Base-by-base conservation (phyloP, 2,113 vertebrate species). In the Morone chrysops region DNA sequence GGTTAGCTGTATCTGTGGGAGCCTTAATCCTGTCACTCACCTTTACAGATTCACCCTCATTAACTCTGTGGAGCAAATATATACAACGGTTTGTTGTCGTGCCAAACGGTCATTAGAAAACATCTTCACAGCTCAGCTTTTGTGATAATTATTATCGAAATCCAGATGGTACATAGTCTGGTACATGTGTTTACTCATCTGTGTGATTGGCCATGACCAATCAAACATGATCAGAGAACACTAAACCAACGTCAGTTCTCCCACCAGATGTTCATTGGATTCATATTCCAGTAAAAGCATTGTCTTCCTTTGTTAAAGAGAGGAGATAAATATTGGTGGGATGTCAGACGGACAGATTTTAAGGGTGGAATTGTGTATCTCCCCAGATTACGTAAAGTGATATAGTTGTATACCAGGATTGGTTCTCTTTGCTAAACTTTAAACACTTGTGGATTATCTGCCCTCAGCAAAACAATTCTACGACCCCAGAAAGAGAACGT, bases 181-280 rank as follows among this genome's bases (percentile, higher is more conserved):
- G n/a, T n/a, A n/a, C 56, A 31, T 17, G 22, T 76, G 51, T 83
- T 70, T 85, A 66, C 51, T 80, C 60, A 69, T 81, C 74, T 48
- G 25, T 65, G 40, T 59, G 36, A 81, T 85, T 76, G 2, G 25
- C 48, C 43, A 43, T 48, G 67, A 66, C 70, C 61, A 50, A 47
- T 80, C 50, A 78, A 10, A 87, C 43, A 72, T 13, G 22, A 84
- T 78, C 65, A 80, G 71, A 89, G 78, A 47, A 41, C 31, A 57
- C 31, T 20, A 25, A 60, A 47, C 4, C 38, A 14, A 10, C 57
- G 45, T 56, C 14, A 77, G 71, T 68, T 73, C 14, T 63, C 57
- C n/a, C 59, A 60, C 38, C 71, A 60, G 79, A 85, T 86, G 65
- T 59, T 86, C 70, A 90, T 80, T 87, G 22, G 69, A 84, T 82